Conservation (phyloP, 2,888 invertebrate species). For the Strigamia crassipes region DNA sequence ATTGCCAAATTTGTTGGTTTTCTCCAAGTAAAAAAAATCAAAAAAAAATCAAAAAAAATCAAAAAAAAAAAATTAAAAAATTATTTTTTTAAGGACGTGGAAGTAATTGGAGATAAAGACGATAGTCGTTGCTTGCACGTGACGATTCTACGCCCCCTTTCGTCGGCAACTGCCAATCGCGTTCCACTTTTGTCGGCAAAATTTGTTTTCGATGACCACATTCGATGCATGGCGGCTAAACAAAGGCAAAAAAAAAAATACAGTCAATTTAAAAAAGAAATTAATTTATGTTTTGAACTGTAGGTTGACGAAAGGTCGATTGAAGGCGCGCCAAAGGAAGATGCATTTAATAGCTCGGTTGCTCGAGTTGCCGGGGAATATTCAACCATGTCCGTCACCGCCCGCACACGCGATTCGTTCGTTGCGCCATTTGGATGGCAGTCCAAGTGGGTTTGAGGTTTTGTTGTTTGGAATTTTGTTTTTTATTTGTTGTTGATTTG, state of each 20-base stretch:
- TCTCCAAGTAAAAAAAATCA: conserved; percentile 64
- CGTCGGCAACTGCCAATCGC: conserved; percentile 58
- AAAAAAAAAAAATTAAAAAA: conserved; percentile 25
- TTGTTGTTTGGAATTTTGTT: not conserved
- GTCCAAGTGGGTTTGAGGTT: not conserved
- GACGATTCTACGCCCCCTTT: conserved; percentile 80
- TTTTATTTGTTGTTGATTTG: not conserved
- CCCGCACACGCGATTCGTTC: conserved; percentile 52
- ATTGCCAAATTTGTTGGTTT: conserved; percentile 95
- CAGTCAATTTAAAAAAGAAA: too few relatives aligned
- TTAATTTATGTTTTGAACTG: not conserved
- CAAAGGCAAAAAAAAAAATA: conserved; percentile 86
- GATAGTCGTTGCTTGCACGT: conserved; percentile 94
- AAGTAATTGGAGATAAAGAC: conserved; percentile 92
- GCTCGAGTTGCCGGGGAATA: conserved; percentile 71
- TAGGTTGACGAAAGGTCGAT: conserved; percentile 72
- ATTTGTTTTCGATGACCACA: conserved; percentile 98
- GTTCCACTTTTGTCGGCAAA: conserved; percentile 84
- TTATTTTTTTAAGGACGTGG: conserved; percentile 75
- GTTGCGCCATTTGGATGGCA: conserved; percentile 46
- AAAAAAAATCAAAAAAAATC: conserved; percentile 26
- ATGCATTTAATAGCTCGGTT: conserved; percentile 93
- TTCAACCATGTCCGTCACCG: conserved; percentile 56
- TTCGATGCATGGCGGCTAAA: conserved; percentile 98
- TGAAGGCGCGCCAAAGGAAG: conserved; percentile 94